Evolutionary conservation across 2,888 invertebrate species (phyloP).

Genomic region (Gryllus longicercus): DNA sequence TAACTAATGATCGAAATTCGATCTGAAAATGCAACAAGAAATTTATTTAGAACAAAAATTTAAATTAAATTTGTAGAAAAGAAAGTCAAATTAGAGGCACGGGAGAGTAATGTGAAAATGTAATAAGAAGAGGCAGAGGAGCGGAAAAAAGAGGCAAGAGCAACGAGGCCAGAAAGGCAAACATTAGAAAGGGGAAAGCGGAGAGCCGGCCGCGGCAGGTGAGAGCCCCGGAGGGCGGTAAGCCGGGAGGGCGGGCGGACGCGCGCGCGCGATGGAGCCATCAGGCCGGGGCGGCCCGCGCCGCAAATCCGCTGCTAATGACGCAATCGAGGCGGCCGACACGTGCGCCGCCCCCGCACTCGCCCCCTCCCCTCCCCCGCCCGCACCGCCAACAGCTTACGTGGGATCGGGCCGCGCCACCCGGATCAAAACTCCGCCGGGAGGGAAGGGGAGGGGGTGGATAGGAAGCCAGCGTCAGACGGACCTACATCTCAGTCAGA

Average conservation of each 20-base stretch:
- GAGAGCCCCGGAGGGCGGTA: slow-evolving; percentile 11
- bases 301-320: slow-evolving; percentile 10
- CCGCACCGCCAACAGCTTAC: not conserved
- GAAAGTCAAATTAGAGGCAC: too few relatives aligned
- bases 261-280: not conserved
- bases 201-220: not conserved
- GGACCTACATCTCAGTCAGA: too few relatives aligned
- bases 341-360: not conserved
- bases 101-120: too few relatives aligned
- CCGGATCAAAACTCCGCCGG: not conserved
- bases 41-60: too few relatives aligned
- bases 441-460: not conserved
- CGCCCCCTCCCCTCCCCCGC: not conserved
- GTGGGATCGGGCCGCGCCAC: not conserved
- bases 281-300: not conserved
- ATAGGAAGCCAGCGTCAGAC: too few relatives aligned
- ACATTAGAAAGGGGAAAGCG: too few relatives aligned
- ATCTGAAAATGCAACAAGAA: too few relatives aligned
- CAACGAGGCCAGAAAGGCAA: too few relatives aligned
- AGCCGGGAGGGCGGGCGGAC: not conserved
- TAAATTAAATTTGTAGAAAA: too few relatives aligned
- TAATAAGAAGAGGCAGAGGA: too few relatives aligned
- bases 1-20: too few relatives aligned
- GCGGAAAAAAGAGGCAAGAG: too few relatives aligned
- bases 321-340: slow-evolving; percentile 17